These are phyloP conservation scores for Pterocles gutturalis DNA, from an alignment of 2,113 vertebrate species.

Conservation along the genomic window DNA sequence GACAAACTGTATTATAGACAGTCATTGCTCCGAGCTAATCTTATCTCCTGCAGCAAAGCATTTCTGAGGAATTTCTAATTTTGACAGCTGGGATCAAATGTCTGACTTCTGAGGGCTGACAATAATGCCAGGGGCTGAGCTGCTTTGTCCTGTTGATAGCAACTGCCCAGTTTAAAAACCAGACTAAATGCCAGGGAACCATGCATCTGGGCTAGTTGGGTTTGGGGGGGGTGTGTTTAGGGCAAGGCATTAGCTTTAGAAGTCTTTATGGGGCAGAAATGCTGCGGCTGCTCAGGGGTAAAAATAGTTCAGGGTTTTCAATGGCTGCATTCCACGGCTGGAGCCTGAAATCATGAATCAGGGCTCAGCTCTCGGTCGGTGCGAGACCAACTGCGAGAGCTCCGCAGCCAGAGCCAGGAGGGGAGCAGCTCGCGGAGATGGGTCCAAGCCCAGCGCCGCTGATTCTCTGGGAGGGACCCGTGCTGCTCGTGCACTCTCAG, in stretches of 20 bases:
- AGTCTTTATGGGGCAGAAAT: slow-evolving; percentile 51
- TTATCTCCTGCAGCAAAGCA: slow-evolving; percentile 20
- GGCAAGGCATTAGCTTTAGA: slow-evolving; percentile 54
- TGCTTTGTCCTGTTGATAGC: slow-evolving; percentile 68
- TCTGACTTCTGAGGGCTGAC: slow-evolving; percentile 55
- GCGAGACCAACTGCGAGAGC: neutral
- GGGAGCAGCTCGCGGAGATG: slow-evolving; percentile 51
- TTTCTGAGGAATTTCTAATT: slow-evolving; percentile 63
- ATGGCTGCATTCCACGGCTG: slow-evolving; percentile 70
- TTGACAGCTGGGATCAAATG: slow-evolving; percentile 49
- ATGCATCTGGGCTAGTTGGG: neutral
- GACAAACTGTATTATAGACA: neutral
- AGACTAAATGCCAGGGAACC: slow-evolving; percentile 29
- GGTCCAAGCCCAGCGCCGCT: slow-evolving; percentile 29
- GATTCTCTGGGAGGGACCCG: slow-evolving; percentile 72
- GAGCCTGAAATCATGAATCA: slow-evolving; percentile 71
- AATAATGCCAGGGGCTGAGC: slow-evolving; percentile 43
- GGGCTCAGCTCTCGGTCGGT: slow-evolving; percentile 17
- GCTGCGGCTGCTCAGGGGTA: slow-evolving; percentile 65
- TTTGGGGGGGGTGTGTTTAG: neutral
- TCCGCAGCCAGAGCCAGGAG: neutral
- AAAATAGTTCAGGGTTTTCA: slow-evolving; percentile 74
- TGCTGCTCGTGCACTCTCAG: slow-evolving; percentile 62
- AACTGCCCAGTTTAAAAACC: neutral
- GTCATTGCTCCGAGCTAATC: slow-evolving; percentile 34